Percentiles rank a stretch among this genome's conserved stretches.
These are phyloP conservation scores for Emys orbicularis DNA, from an alignment of 2,797 vertebrate genomes.

Conservation along the genomic window DNA sequence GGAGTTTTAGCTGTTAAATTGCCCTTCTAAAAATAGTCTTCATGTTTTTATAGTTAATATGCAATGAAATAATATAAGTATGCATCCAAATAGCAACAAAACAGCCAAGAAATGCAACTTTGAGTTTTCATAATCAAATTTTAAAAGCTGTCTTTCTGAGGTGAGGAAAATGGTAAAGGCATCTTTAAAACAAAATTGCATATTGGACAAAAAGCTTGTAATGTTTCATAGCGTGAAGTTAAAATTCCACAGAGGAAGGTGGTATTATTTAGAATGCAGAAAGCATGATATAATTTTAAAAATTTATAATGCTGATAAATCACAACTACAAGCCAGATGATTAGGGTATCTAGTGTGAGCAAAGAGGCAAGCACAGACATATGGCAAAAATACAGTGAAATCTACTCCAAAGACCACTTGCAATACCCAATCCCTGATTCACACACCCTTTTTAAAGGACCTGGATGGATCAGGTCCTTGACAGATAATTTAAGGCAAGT, in stretches of 20 bases:
- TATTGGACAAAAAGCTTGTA: conserved; percentile 1
- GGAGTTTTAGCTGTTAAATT: conserved; percentile 77
- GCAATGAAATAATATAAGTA: conserved; percentile 58
- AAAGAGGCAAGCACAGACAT: conserved; percentile 88
- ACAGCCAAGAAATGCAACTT: conserved; percentile 43
- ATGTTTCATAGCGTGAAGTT: neutral
- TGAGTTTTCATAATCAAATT: conserved; percentile 9
- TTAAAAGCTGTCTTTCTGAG: neutral
- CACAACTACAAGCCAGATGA: conserved; percentile 81
- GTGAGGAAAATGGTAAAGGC: conserved; percentile 29
- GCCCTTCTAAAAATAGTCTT: conserved; percentile 80
- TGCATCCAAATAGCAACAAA: conserved; percentile 50
- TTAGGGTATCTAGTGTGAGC: conserved; percentile 93
- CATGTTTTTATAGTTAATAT: conserved; percentile 59
- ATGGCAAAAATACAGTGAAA: conserved; percentile 57
- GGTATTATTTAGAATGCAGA: neutral
- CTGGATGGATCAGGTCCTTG: neutral
- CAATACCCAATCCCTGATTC: neutral
- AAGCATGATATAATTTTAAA: conserved; percentile 34
- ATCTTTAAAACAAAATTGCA: conserved; percentile 18
- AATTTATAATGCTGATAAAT: conserved; percentile 59
- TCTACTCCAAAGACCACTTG: conserved; percentile 17
- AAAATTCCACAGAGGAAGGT: conserved; percentile 9
- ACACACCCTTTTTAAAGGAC: neutral
- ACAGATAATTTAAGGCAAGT: neutral